These are phyloP conservation scores for Tetranychus piercei DNA, from an alignment of 2,888 invertebrate species.

Conservation along the genomic window DNA sequence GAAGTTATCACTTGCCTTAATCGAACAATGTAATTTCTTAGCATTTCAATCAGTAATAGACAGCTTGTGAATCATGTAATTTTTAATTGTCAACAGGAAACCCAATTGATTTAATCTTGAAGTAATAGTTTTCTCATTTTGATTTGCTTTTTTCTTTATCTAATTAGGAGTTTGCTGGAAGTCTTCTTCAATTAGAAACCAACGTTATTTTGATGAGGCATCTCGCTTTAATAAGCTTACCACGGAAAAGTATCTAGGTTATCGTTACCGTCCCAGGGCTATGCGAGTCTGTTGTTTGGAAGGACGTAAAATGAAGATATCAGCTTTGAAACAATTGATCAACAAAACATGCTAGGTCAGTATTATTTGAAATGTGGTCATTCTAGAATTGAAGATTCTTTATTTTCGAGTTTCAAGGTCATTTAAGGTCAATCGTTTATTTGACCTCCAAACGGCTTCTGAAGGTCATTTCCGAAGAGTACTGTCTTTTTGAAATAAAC, in stretches of 20 bases:
- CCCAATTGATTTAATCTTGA: background rate
- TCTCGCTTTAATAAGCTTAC: conserved; percentile 86
- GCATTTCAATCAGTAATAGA: no score
- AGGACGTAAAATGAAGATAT: conserved; percentile 96
- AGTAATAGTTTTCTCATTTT: background rate
- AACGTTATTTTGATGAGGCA: conserved; percentile 97
- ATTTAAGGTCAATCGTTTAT: no score
- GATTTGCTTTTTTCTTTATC: conserved; percentile 5
- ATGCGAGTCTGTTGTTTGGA: conserved; percentile 97
- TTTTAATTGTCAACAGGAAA: no score
- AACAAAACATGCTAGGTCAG: conserved; percentile 8
- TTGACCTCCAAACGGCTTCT: no score
- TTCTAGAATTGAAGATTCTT: no score
- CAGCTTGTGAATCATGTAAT: no score
- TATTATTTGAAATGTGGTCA: background rate
- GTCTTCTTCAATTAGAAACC: conserved; percentile 92
- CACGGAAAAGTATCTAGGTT: conserved; percentile 99
- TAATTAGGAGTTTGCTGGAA: conserved; percentile 80
- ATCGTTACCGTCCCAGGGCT: conserved; percentile 83
- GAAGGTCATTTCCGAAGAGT: no score
- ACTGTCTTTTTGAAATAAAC: no score
- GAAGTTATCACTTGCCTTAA: no score
- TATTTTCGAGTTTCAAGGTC: no score
- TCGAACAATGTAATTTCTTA: no score
- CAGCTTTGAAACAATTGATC: conserved; percentile 63